phyloP scores from a whole-genome alignment of 2,113 vertebrate genomes.

The Barbus barbus region DNA sequence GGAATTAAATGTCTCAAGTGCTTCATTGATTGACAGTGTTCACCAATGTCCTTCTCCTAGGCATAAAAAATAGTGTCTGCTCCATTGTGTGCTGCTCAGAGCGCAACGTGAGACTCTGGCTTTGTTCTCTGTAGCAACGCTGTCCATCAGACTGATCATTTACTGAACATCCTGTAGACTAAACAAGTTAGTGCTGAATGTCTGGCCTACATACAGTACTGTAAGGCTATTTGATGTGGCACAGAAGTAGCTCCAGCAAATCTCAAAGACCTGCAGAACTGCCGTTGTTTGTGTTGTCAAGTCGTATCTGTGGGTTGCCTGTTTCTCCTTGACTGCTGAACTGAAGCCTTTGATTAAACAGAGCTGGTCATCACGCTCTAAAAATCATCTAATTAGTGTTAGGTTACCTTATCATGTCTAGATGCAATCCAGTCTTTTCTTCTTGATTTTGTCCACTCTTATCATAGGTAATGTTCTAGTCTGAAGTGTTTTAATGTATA shows the following conservation, averaged over 20 bases:
- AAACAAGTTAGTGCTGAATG: neutral
- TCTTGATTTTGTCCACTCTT: slow-evolving; percentile 14
- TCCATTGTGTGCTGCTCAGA: neutral
- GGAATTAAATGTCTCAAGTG: neutral
- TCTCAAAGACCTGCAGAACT: neutral
- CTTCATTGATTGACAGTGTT: neutral
- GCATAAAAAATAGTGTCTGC: neutral
- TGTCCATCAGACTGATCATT: slow-evolving; percentile 5
- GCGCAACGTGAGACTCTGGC: slow-evolving; percentile 8
- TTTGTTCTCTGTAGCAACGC: slow-evolving; percentile 6
- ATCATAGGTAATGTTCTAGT: neutral
- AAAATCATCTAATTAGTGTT: slow-evolving; percentile 33
- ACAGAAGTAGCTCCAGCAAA: neutral
- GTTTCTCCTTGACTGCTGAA: slow-evolving; percentile 26
- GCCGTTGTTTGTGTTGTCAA: neutral
- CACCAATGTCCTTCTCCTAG: neutral
- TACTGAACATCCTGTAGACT: neutral
- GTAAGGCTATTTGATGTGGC: neutral
- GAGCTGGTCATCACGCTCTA: slow-evolving; percentile 31
- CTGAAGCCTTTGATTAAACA: slow-evolving; percentile 42
- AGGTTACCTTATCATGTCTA: slow-evolving; percentile 11
- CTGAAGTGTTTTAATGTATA: neutral
- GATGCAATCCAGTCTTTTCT: neutral
- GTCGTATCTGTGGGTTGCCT: neutral
- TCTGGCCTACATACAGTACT: neutral